A percentile compares a stretch with the other conserved stretches of the same genome.
Evolutionary conservation across 2,797 vertebrate genomes (phyloP).

Genomic region (Anas flavirostris): DNA sequence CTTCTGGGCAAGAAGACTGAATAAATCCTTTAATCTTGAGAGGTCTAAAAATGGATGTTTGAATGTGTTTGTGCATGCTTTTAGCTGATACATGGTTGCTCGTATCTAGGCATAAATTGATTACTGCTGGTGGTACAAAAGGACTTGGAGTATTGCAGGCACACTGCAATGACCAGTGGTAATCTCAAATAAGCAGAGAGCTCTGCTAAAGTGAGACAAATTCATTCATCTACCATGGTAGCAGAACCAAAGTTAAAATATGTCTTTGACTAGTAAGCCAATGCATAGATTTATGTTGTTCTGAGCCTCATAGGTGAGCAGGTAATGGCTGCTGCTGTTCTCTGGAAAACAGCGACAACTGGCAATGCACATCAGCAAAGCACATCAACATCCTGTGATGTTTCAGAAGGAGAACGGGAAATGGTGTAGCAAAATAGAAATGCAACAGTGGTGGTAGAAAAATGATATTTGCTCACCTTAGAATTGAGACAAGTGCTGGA

Average conservation of each 20-base stretch:
- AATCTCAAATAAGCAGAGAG: not conserved
- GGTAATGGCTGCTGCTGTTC: not conserved
- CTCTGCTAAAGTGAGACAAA: not conserved
- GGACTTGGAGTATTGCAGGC: not conserved
- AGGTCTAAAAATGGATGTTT: not conserved
- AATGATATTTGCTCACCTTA: not conserved
- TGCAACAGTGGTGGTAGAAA: not conserved
- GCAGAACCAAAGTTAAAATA: not conserved
- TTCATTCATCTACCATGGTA: not conserved
- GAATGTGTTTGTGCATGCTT: not conserved
- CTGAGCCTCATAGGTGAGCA: not conserved
- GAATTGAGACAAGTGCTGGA: not conserved
- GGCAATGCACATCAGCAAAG: accelerated
- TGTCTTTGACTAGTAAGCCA: not conserved
- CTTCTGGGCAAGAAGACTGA: not conserved
- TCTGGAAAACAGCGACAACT: not conserved
- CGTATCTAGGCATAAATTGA: not conserved
- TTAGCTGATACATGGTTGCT: not conserved
- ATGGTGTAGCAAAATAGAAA: not conserved
- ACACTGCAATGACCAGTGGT: not conserved
- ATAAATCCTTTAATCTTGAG: not conserved
- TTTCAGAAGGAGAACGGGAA: not conserved
- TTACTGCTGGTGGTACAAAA: not conserved
- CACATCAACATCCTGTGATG: accelerated
- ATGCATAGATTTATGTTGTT: not conserved